Base-by-base conservation (phyloP, 2,888 invertebrate genomes). In the Rhimphoctona megacephalus region DNA sequence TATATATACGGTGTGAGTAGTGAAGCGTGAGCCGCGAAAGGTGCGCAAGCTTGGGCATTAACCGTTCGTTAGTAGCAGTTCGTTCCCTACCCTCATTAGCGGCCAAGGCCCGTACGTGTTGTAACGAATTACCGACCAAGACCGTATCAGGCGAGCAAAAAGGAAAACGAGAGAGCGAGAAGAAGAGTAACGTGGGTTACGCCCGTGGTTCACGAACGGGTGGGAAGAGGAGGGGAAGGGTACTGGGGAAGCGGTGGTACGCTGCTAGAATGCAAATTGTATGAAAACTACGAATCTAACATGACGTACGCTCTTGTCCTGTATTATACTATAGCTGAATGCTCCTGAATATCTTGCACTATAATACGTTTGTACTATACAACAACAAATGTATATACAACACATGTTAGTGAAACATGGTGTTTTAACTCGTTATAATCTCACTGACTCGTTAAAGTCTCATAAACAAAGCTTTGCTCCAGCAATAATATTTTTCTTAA, bases 41-140 rank as follows among this genome's bases (percentile, higher is more conserved):
- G 80, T 82, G 77, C 81, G 81, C 85, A 82, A 85, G 84, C 83
- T 86, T 74, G 86, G 82, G 91, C 92, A 92, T 92, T 92, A 92
- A 92, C 92, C 92, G 91, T 92, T 92, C 92, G 92, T 92, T 92
- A 92, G 92, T 89, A 89, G 88, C 86, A 89, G 89, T 89, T 90
- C 88, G 90, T 87, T 90, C 85, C 88, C 90, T 91, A 91, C 90
- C 90, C 92, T 92, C 92, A 92, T 92, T 92, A 92, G 92, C 90
- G 92, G 88, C 90, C 89, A 85, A 82, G 80, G 70, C 87, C 85
- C 90, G 89, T 91, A 91, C 90, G 90, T 88, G 89, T 88, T 88
- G 90, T 90, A 89, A 91, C 91, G 91, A 92, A 92, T 92, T 92
- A 92, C 92, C 88, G 89, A 87, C 89, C 89, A 74, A 78, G 83